Conservation (phyloP, 2,888 invertebrate genomes). For the Thymelicus lineola region DNA sequence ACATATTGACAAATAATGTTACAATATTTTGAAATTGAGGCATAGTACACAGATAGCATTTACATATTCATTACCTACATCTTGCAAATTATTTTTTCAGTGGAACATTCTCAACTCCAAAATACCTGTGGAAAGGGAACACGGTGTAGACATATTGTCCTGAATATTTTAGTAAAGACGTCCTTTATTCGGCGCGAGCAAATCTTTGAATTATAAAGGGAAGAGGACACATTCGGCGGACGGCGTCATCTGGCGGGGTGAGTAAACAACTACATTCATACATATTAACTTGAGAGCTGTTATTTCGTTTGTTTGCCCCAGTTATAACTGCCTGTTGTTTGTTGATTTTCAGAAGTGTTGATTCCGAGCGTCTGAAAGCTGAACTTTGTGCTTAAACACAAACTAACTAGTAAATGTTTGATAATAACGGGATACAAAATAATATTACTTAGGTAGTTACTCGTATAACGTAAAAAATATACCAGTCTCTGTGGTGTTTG, state of each 20-base stretch:
- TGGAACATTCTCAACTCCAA: slow-evolving; percentile 19
- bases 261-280: slow-evolving; percentile 69
- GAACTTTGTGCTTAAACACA: too few species aligned
- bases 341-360: neutral
- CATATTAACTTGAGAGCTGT: slow-evolving; percentile 74
- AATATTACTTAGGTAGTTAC: too few species aligned
- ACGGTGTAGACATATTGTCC: slow-evolving; percentile 39
- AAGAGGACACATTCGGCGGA: slow-evolving; percentile 59
- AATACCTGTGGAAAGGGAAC: slow-evolving; percentile 39
- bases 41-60: too few species aligned
- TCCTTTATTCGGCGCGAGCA: slow-evolving; percentile 73
- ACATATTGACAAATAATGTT: too few species aligned
- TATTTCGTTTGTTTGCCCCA: slow-evolving; percentile 71
- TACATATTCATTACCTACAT: neutral
- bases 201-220: slow-evolving; percentile 81
- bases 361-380: neutral
- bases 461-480: too few species aligned
- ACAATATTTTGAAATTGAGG: too few species aligned
- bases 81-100: slow-evolving; percentile 7
- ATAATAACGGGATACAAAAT: too few species aligned
- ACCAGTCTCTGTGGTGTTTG: too few species aligned
- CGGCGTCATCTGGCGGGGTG: slow-evolving; percentile 57
- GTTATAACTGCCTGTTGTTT: slow-evolving; percentile 13
- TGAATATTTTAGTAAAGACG: slow-evolving; percentile 74
- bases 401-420: too few species aligned